Evolutionary conservation across 2,888 invertebrate species (phyloP).

Genomic region (Zaprionus obscuricornis): DNA sequence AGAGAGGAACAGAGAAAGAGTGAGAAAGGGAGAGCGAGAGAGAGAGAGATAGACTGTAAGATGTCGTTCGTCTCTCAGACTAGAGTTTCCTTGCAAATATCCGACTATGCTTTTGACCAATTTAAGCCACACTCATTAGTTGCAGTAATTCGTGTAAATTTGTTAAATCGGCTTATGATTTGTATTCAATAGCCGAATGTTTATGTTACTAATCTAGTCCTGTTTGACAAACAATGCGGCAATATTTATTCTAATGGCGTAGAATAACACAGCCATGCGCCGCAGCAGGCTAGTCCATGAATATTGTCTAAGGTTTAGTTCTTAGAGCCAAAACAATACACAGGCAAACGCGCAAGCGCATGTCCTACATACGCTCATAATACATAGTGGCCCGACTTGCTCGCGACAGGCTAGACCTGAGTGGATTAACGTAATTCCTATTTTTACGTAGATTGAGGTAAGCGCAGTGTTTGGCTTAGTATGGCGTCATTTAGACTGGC

Average conservation of each 20-base stretch:
- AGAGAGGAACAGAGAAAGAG: too few species aligned
- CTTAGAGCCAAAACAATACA: constrained; percentile 10
- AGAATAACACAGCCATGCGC: constrained; percentile 72
- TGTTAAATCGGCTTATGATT: constrained; percentile 79
- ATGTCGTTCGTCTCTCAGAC: too few species aligned
- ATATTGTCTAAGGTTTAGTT: constrained; percentile 17
- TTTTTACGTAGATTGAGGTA: constrained; percentile 61
- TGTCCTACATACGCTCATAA: too few species aligned
- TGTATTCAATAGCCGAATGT: constrained; percentile 70
- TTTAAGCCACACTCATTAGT: constrained; percentile 64
- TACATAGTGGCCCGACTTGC: constrained; percentile 42
- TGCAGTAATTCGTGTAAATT: constrained; percentile 74
- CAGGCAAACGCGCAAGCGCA: constrained; percentile 32
- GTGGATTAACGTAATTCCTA: constrained; percentile 55
- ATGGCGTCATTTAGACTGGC: constrained; percentile 64
- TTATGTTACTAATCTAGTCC: constrained; percentile 81
- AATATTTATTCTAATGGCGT: constrained; percentile 79
- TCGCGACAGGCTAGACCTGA: constrained; percentile 35
- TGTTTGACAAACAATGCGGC: constrained; percentile 82
- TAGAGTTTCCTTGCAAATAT: too few species aligned
- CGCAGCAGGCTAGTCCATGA: constrained; percentile 36
- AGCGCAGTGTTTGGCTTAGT: constrained; percentile 46
- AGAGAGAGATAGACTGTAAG: too few species aligned
- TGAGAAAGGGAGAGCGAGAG: too few species aligned
- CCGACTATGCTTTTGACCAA: constrained; percentile 8